These are phyloP conservation scores for Dasyornis broadbenti DNA, from an alignment of 2,113 vertebrate species.

Conservation along the genomic window DNA sequence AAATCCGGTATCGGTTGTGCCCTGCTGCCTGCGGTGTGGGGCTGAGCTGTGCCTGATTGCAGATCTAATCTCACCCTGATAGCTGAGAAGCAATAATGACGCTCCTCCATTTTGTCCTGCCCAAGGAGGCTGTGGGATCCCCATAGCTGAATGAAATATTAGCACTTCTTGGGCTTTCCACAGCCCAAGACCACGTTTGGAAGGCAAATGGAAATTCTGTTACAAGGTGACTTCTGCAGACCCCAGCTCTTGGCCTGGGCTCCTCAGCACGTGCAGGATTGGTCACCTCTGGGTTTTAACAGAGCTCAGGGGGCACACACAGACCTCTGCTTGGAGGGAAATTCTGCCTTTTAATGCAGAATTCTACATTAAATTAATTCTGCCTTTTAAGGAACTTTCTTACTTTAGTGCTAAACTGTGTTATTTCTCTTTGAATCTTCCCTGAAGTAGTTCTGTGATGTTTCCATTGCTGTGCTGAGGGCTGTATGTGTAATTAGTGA, in stretches of 20 bases:
- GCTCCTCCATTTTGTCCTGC: background rate
- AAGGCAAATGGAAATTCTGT: background rate
- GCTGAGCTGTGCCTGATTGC: background rate
- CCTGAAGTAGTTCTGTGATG: background rate
- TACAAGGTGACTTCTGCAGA: background rate
- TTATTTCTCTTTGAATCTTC: background rate
- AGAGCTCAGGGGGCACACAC: background rate
- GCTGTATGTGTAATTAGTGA: constrained; percentile 4
- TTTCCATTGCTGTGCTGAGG: background rate
- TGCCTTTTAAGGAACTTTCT: background rate
- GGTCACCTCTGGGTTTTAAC: background rate
- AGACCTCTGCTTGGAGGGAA: background rate
- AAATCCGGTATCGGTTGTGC: background rate
- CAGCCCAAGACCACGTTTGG: background rate
- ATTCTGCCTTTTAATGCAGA: background rate
- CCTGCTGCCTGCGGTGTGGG: background rate
- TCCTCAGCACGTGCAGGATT: background rate
- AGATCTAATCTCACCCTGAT: background rate
- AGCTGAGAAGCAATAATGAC: background rate
- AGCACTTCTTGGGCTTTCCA: background rate
- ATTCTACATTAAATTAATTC: too few species aligned
- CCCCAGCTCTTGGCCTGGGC: background rate
- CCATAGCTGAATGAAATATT: background rate
- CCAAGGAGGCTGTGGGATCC: background rate
- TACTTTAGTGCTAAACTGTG: background rate